Evolutionary conservation across 2,797 vertebrate species (phyloP).

Genomic region (Rallus crepitans): DNA sequence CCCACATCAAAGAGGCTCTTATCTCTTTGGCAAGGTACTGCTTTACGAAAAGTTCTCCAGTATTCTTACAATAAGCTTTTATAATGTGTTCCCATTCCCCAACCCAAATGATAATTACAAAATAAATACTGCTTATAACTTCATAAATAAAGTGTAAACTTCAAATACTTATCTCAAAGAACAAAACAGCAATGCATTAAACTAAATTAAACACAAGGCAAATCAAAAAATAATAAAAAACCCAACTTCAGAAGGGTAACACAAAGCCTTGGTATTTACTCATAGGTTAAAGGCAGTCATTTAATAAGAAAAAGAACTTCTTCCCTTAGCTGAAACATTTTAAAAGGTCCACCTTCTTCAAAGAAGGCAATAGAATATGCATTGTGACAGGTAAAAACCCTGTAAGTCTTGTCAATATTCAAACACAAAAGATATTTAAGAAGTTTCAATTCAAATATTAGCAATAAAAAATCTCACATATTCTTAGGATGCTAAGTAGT

Average conservation of each 20-base stretch:
- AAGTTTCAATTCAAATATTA: conserved; percentile 90
- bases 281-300: conserved; percentile 86
- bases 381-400: conserved; percentile 88
- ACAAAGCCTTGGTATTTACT: conserved; percentile 88
- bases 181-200: conserved; percentile 77
- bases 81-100: conserved; percentile 90
- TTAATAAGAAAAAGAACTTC: conserved; percentile 84
- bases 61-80: conserved; percentile 95
- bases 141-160: conserved; percentile 84
- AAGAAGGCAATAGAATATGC: conserved; percentile 88
- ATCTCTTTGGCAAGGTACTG: conserved; percentile 99
- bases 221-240: conserved; percentile 75
- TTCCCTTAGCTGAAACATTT: conserved; percentile 87
- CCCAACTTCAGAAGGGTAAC: conserved; percentile 76
- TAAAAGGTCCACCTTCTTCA: conserved; percentile 89
- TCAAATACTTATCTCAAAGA: conserved; percentile 83
- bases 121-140: conserved; percentile 86
- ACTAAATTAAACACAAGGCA: conserved; percentile 84
- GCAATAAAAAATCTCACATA: conserved; percentile 88
- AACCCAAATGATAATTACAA: conserved; percentile 86
- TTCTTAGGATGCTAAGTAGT: conserved; percentile 91
- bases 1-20: conserved; percentile 99
- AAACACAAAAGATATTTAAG: conserved; percentile 91
- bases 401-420: conserved; percentile 86
- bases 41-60: conserved; percentile 96